These are phyloP conservation scores for Drosophila recens DNA, from an alignment of 2,888 invertebrate species.

Conservation along the genomic window DNA sequence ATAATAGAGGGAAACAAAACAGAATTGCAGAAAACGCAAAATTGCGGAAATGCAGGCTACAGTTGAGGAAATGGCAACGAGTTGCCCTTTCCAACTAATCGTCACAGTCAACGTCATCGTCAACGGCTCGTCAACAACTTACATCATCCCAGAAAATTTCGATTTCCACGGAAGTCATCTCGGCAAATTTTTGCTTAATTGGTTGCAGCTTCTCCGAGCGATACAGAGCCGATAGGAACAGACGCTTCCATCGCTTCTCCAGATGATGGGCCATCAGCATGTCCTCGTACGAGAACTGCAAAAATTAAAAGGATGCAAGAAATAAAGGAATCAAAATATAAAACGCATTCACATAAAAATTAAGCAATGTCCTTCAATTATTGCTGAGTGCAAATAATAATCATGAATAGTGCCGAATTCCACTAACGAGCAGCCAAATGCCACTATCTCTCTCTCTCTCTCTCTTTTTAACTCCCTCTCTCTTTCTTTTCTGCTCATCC, in stretches of 20 bases:
- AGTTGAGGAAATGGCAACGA: conserved; percentile 15
- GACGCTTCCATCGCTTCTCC: conserved; percentile 89
- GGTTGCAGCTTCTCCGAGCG: conserved; percentile 90
- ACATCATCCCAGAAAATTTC: conserved; percentile 83
- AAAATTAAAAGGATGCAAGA: conserved; percentile 15
- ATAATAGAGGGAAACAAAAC: conserved; percentile 83
- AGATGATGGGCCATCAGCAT: conserved; percentile 87
- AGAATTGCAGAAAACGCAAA: conserved; percentile 75
- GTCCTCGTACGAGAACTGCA: conserved; percentile 84
- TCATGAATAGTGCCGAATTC: conserved; percentile 75
- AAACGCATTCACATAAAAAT: conserved; percentile 63
- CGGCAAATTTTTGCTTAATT: conserved; percentile 94
- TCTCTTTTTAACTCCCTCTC: background rate
- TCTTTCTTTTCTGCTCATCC: background rate
- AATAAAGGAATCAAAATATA: conserved; percentile 22
- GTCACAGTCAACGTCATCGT: conserved; percentile 19
- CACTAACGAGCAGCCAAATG: conserved; percentile 65
- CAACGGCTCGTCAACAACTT: conserved; percentile 71
- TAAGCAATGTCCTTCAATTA: conserved; percentile 74
- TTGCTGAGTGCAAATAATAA: conserved; percentile 78
- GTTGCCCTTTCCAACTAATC: conserved; percentile 13
- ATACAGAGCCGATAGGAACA: conserved; percentile 90
- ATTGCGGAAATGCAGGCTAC: conserved; percentile 73
- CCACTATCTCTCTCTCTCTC: background rate
- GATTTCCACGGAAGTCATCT: conserved; percentile 92